Conservation (phyloP, 2,113 vertebrate genomes). For the Rhadina sibilatrix region DNA sequence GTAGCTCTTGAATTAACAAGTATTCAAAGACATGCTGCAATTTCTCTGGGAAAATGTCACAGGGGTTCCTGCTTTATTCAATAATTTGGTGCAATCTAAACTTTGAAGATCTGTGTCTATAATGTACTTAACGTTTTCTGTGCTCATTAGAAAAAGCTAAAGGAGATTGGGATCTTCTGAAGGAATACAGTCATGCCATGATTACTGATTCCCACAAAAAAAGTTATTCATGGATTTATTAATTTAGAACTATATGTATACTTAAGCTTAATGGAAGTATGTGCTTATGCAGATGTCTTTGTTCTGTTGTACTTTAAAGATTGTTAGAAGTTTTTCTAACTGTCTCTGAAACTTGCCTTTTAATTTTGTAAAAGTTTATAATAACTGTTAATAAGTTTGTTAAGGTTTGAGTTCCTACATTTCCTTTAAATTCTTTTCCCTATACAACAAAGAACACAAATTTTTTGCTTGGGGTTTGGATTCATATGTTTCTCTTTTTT, state of each 20-base stretch:
- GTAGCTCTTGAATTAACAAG: background rate
- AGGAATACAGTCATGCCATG: background rate
- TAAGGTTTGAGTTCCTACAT: background rate
- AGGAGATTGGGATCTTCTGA: background rate
- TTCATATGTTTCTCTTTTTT: background rate
- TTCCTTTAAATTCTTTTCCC: background rate
- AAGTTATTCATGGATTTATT: background rate
- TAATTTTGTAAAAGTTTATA: background rate
- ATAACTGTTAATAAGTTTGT: background rate
- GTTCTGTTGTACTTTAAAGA: background rate
- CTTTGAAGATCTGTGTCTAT: background rate
- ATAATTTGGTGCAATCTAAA: background rate
- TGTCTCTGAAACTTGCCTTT: background rate
- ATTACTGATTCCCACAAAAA: background rate
- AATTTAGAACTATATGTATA: background rate
- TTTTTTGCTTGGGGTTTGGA: background rate
- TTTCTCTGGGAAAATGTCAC: background rate
- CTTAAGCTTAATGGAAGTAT: background rate
- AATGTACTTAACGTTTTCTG: background rate
- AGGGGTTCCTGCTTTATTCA: background rate
- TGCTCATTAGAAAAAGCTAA: background rate
- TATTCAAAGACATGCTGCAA: background rate
- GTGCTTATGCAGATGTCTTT: background rate
- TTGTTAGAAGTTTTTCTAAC: background rate
- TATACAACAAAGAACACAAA: background rate